These are phyloP conservation scores for Papilio elwesi DNA, from an alignment of 2,888 invertebrate species.

Conservation along the genomic window DNA sequence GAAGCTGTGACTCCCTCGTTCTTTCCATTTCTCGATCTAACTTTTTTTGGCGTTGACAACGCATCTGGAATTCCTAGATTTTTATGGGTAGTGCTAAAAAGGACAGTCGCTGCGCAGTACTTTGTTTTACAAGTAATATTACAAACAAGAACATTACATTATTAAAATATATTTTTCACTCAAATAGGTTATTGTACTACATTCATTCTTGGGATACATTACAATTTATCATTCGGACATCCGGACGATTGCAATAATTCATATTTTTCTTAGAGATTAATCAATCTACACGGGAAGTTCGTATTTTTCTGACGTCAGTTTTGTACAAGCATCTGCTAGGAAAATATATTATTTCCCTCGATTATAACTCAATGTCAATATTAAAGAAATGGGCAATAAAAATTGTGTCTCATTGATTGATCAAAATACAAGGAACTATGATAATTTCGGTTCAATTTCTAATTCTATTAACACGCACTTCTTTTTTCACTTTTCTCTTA, in stretches of 20 bases:
- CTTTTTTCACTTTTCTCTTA: too few species aligned
- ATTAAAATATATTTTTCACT: background rate
- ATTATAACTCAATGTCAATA: conserved; percentile 13
- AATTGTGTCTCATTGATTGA: background rate
- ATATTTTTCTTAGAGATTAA: conserved; percentile 15
- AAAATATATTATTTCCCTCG: conserved; percentile 1
- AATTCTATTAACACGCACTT: too few species aligned
- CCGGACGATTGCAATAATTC: conserved; percentile 9
- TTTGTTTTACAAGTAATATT: too few species aligned
- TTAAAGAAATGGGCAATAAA: background rate
- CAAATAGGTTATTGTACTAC: conserved; percentile 1
- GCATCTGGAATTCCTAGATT: background rate
- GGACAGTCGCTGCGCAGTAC: too few species aligned
- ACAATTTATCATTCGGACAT: conserved; percentile 14
- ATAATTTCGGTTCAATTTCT: too few species aligned
- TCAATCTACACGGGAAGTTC: conserved; percentile 18
- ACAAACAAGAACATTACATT: background rate
- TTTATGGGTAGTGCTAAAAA: too few species aligned
- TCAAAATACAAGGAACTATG: too few species aligned
- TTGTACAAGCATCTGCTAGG: conserved; percentile 2
- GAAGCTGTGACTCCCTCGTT: background rate
- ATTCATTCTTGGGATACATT: background rate
- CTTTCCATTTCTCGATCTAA: background rate
- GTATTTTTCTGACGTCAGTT: background rate
- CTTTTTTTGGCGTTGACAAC: background rate